Evolutionary conservation across 2,113 vertebrate species (phyloP), one percentile per base, ranked within the genome.

Genomic region (Ginglymostoma cirratum): DNA sequence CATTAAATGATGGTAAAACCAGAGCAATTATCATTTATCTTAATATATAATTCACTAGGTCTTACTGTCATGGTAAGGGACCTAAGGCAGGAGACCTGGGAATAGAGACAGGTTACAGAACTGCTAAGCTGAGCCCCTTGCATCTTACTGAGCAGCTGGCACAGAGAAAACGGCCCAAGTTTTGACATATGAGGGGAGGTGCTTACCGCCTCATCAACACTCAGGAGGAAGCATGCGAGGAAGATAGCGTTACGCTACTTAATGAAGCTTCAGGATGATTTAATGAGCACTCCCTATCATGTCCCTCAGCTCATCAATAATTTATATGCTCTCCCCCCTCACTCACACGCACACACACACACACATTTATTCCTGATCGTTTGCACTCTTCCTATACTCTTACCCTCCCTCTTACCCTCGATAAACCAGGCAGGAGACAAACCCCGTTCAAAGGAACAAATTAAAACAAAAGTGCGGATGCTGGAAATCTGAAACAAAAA

Each of bases 1-100:
- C 99, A 99, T 99, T 99, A 99, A 98, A 98, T 98, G 98, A 98
- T 97, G 98, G 97, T 98, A 96, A 98, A 99, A 99, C 98, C 97
- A 96, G 97, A 98, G 98, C 98, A 99, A 99, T 99, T 99, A 99
- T 99, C 98, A 99, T 99, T 99, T 99, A 99, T 99, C 98, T 99
- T 99, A 98, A 99, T 99, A 99, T 99, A 99, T 99, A 99, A 99
- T 99, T 99, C 99, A 99, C 98, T 97, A 98, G 98, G 98, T 98
- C 98, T 98, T 98, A 97, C 98, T 99, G 98, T 99, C 98, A 97
- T 98, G 97, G 97, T 98, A 98, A 98, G 98, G 97, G 98, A 98
- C 98, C 97, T 97, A 96, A 98, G 98, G 98, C 97, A 98, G 97
- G 98, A 97, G 96, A 97, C 96, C 96, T 97, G 96, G 97, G 97